Percentiles rank a stretch among this genome's conserved stretches.
Conservation (phyloP, 2,797 vertebrate genomes). For the Acridotheres tristis region DNA sequence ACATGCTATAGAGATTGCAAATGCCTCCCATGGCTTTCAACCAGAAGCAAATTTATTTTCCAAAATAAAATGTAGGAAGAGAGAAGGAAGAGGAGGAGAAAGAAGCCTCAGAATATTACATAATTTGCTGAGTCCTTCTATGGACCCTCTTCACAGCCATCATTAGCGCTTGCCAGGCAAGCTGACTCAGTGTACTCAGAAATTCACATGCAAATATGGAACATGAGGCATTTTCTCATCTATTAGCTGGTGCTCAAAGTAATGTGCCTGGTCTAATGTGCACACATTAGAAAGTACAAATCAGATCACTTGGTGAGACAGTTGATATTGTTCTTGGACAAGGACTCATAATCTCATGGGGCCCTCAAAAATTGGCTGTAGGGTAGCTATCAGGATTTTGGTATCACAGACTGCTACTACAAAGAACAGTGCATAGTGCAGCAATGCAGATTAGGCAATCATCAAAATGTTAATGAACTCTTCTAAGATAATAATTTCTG, state of each 20-base stretch:
- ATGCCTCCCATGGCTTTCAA: background rate
- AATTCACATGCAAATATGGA: background rate
- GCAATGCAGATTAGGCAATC: background rate
- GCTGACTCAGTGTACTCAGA: background rate
- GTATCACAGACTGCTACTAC: background rate
- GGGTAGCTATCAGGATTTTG: background rate
- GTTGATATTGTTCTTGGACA: background rate
- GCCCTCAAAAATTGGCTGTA: background rate
- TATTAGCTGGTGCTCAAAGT: background rate
- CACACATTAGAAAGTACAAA: background rate
- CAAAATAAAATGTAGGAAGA: background rate
- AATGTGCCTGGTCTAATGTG: background rate
- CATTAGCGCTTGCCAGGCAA: background rate
- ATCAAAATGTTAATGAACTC: conserved; percentile 25
- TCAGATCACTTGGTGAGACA: background rate
- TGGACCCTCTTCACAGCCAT: background rate
- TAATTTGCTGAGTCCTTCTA: background rate
- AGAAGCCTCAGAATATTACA: background rate
- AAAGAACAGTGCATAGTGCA: background rate
- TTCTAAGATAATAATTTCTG: conserved; percentile 20
- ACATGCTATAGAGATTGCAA: background rate
- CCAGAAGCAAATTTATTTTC: background rate
- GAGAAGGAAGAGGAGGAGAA: background rate
- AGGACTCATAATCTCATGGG: background rate
- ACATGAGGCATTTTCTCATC: background rate